Base-by-base conservation (phyloP, 2,888 invertebrate genomes). In the Meteorus colon region DNA sequence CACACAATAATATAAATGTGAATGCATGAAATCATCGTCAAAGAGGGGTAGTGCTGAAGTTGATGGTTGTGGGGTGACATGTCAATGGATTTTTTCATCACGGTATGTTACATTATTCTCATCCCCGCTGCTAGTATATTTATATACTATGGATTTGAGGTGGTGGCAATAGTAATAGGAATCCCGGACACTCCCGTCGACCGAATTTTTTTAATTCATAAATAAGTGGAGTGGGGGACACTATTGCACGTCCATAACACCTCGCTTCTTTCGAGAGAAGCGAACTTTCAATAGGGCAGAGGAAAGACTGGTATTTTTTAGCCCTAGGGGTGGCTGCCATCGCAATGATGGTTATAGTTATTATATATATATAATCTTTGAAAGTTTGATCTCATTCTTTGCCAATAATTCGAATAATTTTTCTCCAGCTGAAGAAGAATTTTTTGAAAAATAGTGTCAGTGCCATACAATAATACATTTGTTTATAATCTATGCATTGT, bases 31-130 rank as follows among this genome's bases (percentile, higher is more conserved):
- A 76, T 72, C 72, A 76, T 73, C 67, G 31, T 71, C 45, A 75
- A 8, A 19, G 55, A 24, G 55, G 51, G 55, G 55, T 24, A 19
- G 55, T 55, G 19, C 60, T 29, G 59, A 62, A 51, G 79, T 73
- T 76, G 73, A 48, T 59, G 79, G 76, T 71, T 77, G 75, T 45
- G 78, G 83, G 83, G 83, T 81, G 82, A 78, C 81, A 79, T 76
- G 83, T 86, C 85, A 84, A 86, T 86, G 82, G 86, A 85, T 84
- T 84, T 83, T 81, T 78, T 81, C 80, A 29, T 29, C 81, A 81
- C 79, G 81, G 82, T 80, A 82, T 81, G 86, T 84, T 83, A 82
- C 82, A 86, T 72, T 86, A 86, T 84, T 86, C 84, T 83, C 83
- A 81, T 75, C 80, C 77, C 77, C 77, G 79, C 74, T 78, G 69